A percentile compares a stretch with the other conserved stretches of the same genome.
Evolutionary conservation across 2,113 vertebrate species (phyloP).

Genomic region (Psilopogon haemacephalus): DNA sequence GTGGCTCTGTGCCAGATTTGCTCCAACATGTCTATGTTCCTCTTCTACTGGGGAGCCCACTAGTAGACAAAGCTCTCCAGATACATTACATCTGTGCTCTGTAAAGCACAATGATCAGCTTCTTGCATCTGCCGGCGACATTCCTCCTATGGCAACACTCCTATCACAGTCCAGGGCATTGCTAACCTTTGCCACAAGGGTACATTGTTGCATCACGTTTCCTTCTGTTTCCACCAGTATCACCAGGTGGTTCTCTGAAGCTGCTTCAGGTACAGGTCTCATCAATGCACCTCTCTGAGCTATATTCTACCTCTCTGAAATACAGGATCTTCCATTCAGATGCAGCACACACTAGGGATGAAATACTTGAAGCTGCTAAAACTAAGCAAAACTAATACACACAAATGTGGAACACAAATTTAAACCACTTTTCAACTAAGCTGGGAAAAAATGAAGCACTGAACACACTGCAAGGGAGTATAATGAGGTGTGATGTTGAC

Average conservation of each 20-base stretch:
- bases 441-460: background rate
- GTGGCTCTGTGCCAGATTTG: background rate
- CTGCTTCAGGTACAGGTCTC: background rate
- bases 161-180: background rate
- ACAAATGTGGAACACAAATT: background rate
- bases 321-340: background rate
- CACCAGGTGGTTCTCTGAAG: background rate
- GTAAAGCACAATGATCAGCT: background rate
- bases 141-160: background rate
- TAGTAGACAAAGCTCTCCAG: background rate
- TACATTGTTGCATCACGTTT: accelerated
- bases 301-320: background rate
- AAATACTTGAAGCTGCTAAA: background rate
- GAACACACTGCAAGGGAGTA: background rate
- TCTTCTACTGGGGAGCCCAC: background rate
- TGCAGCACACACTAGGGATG: background rate
- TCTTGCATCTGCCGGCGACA: background rate
- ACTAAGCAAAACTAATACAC: background rate
- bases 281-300: background rate
- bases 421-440: background rate
- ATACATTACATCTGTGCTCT: background rate
- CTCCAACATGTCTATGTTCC: background rate
- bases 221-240: background rate
- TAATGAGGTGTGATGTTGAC: background rate
- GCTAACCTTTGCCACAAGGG: background rate